Conservation (phyloP, 53 echinoderm and acorn worm genomes). For the Patiria pectinifera region DNA sequence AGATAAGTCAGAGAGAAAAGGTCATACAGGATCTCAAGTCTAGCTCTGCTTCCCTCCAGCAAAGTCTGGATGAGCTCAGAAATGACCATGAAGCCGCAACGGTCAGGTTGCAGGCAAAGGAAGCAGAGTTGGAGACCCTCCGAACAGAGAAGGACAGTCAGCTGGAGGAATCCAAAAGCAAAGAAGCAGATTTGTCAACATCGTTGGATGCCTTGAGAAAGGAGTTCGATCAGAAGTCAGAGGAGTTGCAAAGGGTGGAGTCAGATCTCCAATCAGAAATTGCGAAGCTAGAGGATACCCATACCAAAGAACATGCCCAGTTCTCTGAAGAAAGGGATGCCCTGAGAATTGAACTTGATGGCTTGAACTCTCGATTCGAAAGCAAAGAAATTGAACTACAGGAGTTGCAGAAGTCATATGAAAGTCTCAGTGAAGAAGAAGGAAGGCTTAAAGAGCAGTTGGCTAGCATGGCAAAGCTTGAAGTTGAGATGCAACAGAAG, state of each 20-base stretch:
- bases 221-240: slow-evolving; percentile 64
- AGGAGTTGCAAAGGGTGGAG: slow-evolving; percentile 52
- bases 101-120: slow-evolving; percentile 68
- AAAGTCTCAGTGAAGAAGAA: slow-evolving; percentile 33
- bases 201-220: slow-evolving; percentile 42
- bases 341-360: slow-evolving; percentile 28
- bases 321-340: slow-evolving; percentile 1
- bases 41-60: slow-evolving; percentile 54
- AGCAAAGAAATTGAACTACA: slow-evolving; percentile 32
- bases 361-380: not conserved
- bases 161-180: slow-evolving; percentile 35
- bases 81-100: slow-evolving; percentile 60
- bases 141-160: slow-evolving; percentile 62
- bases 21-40: slow-evolving; percentile 73
- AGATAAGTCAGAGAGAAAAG: slow-evolving; percentile 69
- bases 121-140: slow-evolving; percentile 67
- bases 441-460: slow-evolving; percentile 37
- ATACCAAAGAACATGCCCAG: slow-evolving; percentile 22
- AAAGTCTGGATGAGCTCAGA: slow-evolving; percentile 56
- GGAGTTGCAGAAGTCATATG: slow-evolving; percentile 19
- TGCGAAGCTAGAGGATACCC: slow-evolving; percentile 29
- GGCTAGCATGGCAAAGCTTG: slow-evolving; percentile 49
- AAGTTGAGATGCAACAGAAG: slow-evolving; percentile 54
- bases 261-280: slow-evolving; percentile 58
- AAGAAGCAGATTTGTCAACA: slow-evolving; percentile 45